Percentiles rank a stretch among this genome's conserved stretches.
These are phyloP conservation scores for Phrynosoma blainvillii DNA, from an alignment of 2,113 vertebrate genomes.

Conservation along the genomic window DNA sequence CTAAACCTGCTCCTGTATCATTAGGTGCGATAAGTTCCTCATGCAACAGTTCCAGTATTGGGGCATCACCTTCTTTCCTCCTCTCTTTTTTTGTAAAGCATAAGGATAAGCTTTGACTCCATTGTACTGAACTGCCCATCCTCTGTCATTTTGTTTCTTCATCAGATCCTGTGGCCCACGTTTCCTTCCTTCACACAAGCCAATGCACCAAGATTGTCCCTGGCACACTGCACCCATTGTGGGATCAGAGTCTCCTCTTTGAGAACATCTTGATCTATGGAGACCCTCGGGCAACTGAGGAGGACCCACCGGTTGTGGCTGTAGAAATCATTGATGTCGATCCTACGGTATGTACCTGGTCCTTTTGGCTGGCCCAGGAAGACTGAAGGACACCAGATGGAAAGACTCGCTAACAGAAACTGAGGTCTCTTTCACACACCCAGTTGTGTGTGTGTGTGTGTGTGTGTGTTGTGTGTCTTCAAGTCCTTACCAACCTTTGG, in stretches of 20 bases:
- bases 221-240: constrained; percentile 58
- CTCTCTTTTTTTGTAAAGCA: too few species aligned
- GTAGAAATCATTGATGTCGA: constrained; percentile 67
- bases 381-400: not conserved
- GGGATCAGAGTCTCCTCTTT: constrained; percentile 76
- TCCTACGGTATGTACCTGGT: not conserved
- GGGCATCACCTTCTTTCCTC: too few species aligned
- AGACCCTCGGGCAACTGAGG: constrained; percentile 47
- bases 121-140: not conserved
- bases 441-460: not conserved
- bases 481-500: too few species aligned
- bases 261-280: constrained; percentile 71
- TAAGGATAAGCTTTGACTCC: not conserved
- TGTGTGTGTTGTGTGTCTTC: not conserved
- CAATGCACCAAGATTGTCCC: constrained; percentile 55
- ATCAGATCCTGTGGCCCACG: constrained; percentile 56
- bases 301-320: constrained; percentile 60
- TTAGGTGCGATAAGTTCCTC: too few species aligned
- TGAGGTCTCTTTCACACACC: not conserved
- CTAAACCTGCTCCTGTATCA: too few species aligned
- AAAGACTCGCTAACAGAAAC: not conserved
- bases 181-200: constrained; percentile 68
- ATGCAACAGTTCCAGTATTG: too few species aligned
- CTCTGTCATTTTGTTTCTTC: not conserved
- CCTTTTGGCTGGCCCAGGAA: not conserved